Evolutionary conservation across 2,113 vertebrate species (phyloP), one percentile per base, ranked within the genome.

Genomic region (Taxidea taxus): DNA sequence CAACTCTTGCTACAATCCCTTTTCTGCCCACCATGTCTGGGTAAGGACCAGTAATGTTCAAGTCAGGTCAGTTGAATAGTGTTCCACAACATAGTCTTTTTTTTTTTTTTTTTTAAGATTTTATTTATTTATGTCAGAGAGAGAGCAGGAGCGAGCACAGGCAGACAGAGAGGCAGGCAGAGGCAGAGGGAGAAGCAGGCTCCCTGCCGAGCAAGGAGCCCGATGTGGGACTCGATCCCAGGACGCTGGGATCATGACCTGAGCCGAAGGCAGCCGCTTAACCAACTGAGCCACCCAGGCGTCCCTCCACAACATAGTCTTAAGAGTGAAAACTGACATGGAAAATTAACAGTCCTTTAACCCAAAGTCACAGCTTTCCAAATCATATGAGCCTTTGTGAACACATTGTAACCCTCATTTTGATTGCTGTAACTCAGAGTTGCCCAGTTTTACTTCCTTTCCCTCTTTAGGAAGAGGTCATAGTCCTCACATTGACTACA

Each of bases 401-500:
- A 39, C 39, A 75, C n/a, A 15, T 14, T 49, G 34, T 86, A 91
- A 20, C 66, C 18, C 56, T 82, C 37, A 58, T 21, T 37, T 87
- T 94, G 42, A 44, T 31, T 87, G 42, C 56, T 75, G 3, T 58
- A 34, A 58, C 49, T 94, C 49, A 92, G 37, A 87, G n/a, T 42
- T 84, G 66, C 37, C 68, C 2, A 2, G n/a, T 87, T 92, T 89
- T 62, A n/a, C 7, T 85, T 95, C 68, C 39, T 94, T 80, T 70
- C 21, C 42, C 25, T 96, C 16, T 66, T 94, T 75, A 47, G 39
- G 66, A 82, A 89, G 34, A 91, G 91, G 39, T 95, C 89, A 91
- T 29, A 90, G 49, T 15, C n/a, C 37, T 88, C 2, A 13, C 15
- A 81, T 44, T 64, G 54, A 83, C 84, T 92, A 27, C 54, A 87